phyloP scores from a whole-genome alignment of 2,797 vertebrate genomes.

The Alosa sapidissima region DNA sequence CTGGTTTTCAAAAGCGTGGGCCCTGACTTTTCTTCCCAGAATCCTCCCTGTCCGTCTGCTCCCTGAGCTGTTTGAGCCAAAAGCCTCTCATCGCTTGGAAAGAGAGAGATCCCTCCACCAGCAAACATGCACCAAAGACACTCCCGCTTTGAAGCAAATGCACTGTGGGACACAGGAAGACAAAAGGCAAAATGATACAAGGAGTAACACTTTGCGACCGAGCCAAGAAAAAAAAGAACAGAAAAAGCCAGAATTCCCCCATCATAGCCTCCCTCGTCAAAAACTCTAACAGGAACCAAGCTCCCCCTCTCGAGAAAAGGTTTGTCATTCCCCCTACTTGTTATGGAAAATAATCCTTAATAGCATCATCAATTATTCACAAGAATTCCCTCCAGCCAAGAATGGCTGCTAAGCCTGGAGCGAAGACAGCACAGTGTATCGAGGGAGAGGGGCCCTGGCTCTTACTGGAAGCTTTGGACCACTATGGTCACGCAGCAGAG shows the following conservation, averaged over 20 bases:
- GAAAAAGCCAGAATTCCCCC: not conserved
- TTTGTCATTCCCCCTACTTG: not conserved
- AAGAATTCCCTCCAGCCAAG: constrained; percentile 28
- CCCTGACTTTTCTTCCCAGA: not conserved
- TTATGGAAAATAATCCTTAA: constrained; percentile 37
- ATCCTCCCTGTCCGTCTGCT: constrained; percentile 11
- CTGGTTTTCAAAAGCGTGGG: constrained; percentile 10
- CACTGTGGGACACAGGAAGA: not conserved
- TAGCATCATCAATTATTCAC: constrained; percentile 46
- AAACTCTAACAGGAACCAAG: not conserved
- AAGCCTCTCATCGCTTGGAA: constrained; percentile 8
- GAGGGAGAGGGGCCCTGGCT: not conserved
- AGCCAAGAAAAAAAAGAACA: not conserved
- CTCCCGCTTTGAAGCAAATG: not conserved
- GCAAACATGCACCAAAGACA: constrained; percentile 29
- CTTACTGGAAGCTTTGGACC: not conserved
- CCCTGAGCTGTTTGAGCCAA: not conserved
- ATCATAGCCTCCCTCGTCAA: not conserved
- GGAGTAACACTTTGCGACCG: not conserved
- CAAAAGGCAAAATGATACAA: constrained; percentile 1
- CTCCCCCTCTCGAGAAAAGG: not conserved
- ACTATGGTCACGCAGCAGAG: not conserved
- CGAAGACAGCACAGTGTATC: constrained; percentile 31
- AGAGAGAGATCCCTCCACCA: not conserved
- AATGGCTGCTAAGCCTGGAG: not conserved